Evolutionary conservation across 2,797 vertebrate species (phyloP).

Genomic region (Chelon labrosus): DNA sequence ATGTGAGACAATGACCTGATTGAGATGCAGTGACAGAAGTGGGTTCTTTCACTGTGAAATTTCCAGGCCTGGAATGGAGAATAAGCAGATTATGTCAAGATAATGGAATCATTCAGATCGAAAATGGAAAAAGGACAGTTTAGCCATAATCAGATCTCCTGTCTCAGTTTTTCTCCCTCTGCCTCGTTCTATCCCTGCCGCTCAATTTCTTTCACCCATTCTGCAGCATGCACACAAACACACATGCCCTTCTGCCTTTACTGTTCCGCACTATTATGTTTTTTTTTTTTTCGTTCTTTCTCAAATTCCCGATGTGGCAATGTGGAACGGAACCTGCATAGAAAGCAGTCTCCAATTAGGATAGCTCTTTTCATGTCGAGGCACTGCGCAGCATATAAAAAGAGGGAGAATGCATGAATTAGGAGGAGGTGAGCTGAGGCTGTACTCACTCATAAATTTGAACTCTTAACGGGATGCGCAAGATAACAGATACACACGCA

Average conservation of each 20-base stretch:
- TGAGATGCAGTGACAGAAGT: slow-evolving; percentile 71
- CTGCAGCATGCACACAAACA: slow-evolving; percentile 41
- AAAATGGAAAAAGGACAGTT: slow-evolving; percentile 75
- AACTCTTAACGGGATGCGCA: slow-evolving; percentile 15
- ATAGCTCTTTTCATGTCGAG: slow-evolving; percentile 63
- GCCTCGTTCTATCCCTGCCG: slow-evolving; percentile 12
- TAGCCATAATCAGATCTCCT: slow-evolving; percentile 58
- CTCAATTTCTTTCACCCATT: slow-evolving; percentile 36
- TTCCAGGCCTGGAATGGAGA: slow-evolving; percentile 50
- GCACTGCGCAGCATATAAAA: slow-evolving; percentile 61
- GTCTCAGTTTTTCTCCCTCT: slow-evolving; percentile 31
- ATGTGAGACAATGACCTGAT: slow-evolving; percentile 69
- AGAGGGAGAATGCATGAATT: slow-evolving; percentile 59
- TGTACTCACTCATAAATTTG: slow-evolving; percentile 29
- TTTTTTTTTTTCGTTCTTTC: slow-evolving; percentile 32
- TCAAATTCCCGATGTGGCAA: slow-evolving; percentile 61
- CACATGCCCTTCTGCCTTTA: slow-evolving; percentile 36
- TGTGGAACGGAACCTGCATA: slow-evolving; percentile 72
- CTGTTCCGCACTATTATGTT: slow-evolving; percentile 56
- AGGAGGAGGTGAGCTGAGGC: slow-evolving; percentile 45
- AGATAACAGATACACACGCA: slow-evolving; percentile 22
- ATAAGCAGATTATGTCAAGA: slow-evolving; percentile 77
- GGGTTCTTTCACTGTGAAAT: slow-evolving; percentile 62
- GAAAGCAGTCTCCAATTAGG: slow-evolving; percentile 78
- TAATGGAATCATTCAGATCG: slow-evolving; percentile 77